A percentile compares a stretch with the other conserved stretches of the same genome.
Evolutionary conservation across 2,113 vertebrate genomes (phyloP).

Genomic region (Alexandromys fortis): DNA sequence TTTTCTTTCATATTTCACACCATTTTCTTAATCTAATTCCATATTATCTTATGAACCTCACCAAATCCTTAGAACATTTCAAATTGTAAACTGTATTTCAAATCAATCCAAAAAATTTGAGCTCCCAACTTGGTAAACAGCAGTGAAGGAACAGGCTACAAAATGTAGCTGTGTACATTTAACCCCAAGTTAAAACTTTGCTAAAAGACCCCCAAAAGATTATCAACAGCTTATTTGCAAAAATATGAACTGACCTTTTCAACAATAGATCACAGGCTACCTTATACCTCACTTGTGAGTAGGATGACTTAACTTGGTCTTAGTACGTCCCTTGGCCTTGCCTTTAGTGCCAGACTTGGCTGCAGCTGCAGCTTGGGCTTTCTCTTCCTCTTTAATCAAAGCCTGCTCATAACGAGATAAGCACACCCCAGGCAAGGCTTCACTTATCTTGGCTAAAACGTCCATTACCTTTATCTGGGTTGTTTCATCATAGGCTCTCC

Average conservation of each 20-base stretch:
- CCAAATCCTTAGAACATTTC: neutral
- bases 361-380: too few species aligned
- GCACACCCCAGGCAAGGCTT: fast-evolving
- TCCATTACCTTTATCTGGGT: neutral
- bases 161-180: neutral
- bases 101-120: neutral
- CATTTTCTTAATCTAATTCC: neutral
- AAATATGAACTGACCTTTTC: neutral
- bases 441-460: neutral
- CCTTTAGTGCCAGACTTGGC: neutral
- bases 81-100: neutral
- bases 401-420: neutral
- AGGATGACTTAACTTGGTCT: neutral
- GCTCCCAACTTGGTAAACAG: neutral
- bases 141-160: neutral
- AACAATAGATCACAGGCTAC: neutral
- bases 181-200: neutral
- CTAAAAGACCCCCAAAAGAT: neutral
- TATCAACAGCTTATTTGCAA: neutral
- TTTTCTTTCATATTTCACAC: neutral
- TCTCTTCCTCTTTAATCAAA: neutral
- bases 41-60: neutral
- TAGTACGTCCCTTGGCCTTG: neutral
- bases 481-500: neutral
- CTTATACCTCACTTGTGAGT: neutral